phyloP scores from a whole-genome alignment of 2,113 vertebrate genomes.

The Dolichotis patagonum region DNA sequence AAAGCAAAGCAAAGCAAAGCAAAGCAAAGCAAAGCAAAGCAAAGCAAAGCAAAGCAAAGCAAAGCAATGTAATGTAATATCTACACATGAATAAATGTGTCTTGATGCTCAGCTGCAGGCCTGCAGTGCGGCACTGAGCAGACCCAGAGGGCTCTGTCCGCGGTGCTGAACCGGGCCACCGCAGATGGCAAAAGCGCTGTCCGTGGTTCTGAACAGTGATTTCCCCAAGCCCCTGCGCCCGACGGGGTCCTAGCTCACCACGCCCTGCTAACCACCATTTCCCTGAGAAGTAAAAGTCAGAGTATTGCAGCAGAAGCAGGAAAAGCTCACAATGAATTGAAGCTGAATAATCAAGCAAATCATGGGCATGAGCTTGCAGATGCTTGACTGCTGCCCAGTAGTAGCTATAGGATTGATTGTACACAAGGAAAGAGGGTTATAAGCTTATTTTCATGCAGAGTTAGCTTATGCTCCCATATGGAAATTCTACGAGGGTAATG shows the following conservation, averaged over 20 bases:
- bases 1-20: neutral
- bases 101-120: neutral
- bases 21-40: neutral
- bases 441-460: neutral
- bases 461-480: neutral
- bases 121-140: too few species aligned
- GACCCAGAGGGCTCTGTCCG: too few species aligned
- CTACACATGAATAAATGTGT: neutral
- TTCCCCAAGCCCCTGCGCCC: neutral
- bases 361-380: neutral
- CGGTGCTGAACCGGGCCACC: too few species aligned
- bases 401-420: neutral
- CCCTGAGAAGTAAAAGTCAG: neutral
- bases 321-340: neutral
- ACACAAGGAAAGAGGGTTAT: neutral
- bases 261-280: rapidly evolving
- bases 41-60: neutral
- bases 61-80: neutral
- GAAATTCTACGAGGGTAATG: neutral
- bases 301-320: neutral
- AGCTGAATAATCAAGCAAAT: neutral
- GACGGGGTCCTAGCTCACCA: neutral
- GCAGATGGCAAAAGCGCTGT: neutral
- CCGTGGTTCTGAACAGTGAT: neutral
- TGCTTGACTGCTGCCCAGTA: neutral